A percentile compares a stretch with the other conserved stretches of the same genome.
Evolutionary conservation across 1,140 invertebrate genomes (phyloP).

Genomic region (Penaeus japonicus): DNA sequence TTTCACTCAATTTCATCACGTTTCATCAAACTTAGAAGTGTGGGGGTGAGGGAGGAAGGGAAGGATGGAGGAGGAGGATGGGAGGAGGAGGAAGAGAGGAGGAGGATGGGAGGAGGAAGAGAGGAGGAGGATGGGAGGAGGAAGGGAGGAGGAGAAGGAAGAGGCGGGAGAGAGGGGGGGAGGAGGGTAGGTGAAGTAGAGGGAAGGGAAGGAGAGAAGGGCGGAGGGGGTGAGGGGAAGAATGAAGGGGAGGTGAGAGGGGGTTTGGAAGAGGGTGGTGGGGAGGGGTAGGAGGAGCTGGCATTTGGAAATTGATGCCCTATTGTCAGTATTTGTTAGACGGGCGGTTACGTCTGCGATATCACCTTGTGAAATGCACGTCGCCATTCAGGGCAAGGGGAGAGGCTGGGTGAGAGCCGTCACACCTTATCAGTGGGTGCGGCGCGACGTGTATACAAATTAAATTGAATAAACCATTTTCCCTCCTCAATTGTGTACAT

Average conservation of each 20-base stretch:
- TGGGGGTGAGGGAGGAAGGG: neutral
- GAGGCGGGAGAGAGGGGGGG: no score
- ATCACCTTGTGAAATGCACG: conserved; percentile 41
- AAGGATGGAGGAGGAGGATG: neutral
- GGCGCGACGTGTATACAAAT: conserved; percentile 50
- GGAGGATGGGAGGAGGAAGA: neutral
- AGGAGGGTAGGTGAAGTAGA: no score
- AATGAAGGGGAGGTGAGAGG: no score
- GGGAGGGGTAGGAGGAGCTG: neutral
- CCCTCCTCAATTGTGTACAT: conserved; percentile 47
- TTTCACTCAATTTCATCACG: conserved; percentile 55
- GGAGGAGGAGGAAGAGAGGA: neutral
- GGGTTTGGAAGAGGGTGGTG: neutral
- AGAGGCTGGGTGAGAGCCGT: conserved; percentile 23
- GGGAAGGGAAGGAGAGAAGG: no score
- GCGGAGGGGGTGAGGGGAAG: no score
- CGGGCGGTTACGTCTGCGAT: conserved; percentile 53
- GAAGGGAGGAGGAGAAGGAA: no score
- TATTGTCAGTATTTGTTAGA: conserved; percentile 55
- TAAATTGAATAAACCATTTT: conserved; percentile 57
- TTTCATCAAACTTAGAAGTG: conserved; percentile 55
- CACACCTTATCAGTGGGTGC: conserved; percentile 51
- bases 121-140: no score
- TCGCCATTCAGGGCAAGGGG: conserved; percentile 39
- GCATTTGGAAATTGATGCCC: conserved; percentile 56